These are phyloP conservation scores for Halichondria panicea DNA, from an alignment of 37 sponge, comb jelly and placozoan species.

Conservation along the genomic window DNA sequence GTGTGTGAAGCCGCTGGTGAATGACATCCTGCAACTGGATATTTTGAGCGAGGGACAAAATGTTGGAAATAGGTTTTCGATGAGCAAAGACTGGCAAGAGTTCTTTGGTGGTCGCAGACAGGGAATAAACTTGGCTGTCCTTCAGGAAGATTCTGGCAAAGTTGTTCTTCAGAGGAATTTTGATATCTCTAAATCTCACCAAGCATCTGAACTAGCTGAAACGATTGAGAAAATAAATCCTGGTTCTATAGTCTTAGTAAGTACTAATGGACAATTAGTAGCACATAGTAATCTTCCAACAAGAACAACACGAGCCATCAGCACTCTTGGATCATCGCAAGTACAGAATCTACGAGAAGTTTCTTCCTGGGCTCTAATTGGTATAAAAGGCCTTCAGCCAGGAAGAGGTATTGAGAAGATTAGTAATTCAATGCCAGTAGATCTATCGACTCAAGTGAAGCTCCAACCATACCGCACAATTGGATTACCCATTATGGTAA, in stretches of 20 bases:
- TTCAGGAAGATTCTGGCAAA: not conserved
- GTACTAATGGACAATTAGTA: no score
- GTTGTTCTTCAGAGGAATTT: not conserved
- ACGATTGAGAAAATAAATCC: not conserved
- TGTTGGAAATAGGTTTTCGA: not conserved
- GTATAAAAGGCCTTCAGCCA: not conserved
- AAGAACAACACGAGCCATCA: not conserved
- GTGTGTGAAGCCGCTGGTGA: no score
- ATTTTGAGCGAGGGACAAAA: not conserved
- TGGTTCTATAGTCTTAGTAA: not conserved
- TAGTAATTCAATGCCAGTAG: not conserved
- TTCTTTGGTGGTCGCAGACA: not conserved
- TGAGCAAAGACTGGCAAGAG: not conserved
- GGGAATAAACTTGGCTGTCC: not conserved
- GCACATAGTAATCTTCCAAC: no score
- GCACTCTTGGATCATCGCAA: not conserved
- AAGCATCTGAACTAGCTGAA: not conserved
- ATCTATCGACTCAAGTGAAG: not conserved
- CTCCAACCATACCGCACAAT: not conserved
- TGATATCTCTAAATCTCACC: not conserved
- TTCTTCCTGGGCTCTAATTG: not conserved
- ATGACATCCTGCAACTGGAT: not conserved
- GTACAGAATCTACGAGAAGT: not conserved
- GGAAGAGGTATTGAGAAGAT: not conserved
- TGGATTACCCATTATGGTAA: not conserved